Conservation (phyloP, 1,140 invertebrate genomes). For the Ctenoplectra terminalis region DNA sequence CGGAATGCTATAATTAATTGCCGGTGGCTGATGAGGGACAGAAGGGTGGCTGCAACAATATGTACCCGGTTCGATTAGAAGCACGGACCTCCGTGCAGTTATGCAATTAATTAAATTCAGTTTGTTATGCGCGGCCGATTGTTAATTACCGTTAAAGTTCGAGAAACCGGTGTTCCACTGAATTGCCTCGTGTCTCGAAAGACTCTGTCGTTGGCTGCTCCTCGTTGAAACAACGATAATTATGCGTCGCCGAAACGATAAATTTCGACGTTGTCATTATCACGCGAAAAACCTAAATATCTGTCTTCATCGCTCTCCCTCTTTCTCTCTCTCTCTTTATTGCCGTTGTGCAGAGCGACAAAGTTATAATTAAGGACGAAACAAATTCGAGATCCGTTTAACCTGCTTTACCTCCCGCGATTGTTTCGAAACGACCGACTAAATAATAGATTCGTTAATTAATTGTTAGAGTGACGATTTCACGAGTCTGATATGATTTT, state of each 20-base stretch:
- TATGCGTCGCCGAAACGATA: not conserved
- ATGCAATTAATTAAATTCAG: constrained; percentile 71
- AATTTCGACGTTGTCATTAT: not conserved
- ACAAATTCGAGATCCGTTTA: no score
- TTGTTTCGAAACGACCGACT: no score
- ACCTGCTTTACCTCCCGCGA: no score
- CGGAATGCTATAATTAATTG: constrained; percentile 78
- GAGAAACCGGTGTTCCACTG: constrained; percentile 45
- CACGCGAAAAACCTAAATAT: no score
- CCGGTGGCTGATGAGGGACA: constrained; percentile 70
- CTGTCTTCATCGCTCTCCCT: no score
- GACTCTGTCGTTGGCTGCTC: constrained; percentile 16
- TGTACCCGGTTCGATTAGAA: constrained; percentile 67
- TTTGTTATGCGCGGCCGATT: constrained; percentile 67
- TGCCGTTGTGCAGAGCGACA: no score
- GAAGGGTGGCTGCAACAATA: constrained; percentile 68
- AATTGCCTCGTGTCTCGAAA: constrained; percentile 24
- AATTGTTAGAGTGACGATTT: no score
- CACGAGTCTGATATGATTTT: no score
- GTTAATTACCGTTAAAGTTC: constrained; percentile 66
- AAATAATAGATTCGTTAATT: no score
- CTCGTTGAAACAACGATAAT: constrained; percentile 32
- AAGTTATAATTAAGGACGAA: no score
- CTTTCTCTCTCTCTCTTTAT: no score
- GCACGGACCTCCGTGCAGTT: constrained; percentile 63